Evolutionary conservation across 2,113 vertebrate species (phyloP).

Genomic region (Egretta garzetta): DNA sequence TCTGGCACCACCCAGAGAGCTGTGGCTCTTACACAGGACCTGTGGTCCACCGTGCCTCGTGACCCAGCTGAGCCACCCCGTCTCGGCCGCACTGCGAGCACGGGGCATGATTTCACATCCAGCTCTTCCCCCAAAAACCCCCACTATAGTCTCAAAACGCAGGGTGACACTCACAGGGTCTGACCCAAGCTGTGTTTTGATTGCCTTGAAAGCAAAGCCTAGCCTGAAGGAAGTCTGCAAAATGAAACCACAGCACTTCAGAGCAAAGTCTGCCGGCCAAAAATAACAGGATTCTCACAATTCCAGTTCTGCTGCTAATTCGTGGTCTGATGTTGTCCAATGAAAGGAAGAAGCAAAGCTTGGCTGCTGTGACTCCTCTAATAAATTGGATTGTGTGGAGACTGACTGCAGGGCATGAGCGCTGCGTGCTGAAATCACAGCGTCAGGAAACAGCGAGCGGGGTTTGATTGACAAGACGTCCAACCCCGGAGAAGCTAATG

Average conservation of each 20-base stretch:
- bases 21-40: neutral
- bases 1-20: neutral
- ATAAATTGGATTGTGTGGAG: conserved; percentile 66
- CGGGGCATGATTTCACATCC: neutral
- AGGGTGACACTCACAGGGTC: neutral
- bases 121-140: neutral
- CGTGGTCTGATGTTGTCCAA: neutral
- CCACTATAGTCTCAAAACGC: neutral
- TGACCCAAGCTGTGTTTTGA: neutral
- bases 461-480: conserved; percentile 50
- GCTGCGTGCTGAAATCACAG: neutral
- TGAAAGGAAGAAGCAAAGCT: conserved; percentile 28
- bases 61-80: neutral
- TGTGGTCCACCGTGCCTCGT: fast-evolving
- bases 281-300: conserved; percentile 31
- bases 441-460: neutral
- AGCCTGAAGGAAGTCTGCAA: conserved; percentile 26
- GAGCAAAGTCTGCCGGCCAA: neutral
- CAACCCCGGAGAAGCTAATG: conserved; percentile 35
- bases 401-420: conserved; percentile 57
- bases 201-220: conserved; percentile 52
- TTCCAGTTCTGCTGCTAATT: conserved; percentile 47
- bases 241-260: conserved; percentile 42
- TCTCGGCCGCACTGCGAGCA: fast-evolving
- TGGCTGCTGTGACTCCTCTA: conserved; percentile 30